Evolutionary conservation across 2,113 vertebrate genomes (phyloP).

Genomic region (Channa maculata): DNA sequence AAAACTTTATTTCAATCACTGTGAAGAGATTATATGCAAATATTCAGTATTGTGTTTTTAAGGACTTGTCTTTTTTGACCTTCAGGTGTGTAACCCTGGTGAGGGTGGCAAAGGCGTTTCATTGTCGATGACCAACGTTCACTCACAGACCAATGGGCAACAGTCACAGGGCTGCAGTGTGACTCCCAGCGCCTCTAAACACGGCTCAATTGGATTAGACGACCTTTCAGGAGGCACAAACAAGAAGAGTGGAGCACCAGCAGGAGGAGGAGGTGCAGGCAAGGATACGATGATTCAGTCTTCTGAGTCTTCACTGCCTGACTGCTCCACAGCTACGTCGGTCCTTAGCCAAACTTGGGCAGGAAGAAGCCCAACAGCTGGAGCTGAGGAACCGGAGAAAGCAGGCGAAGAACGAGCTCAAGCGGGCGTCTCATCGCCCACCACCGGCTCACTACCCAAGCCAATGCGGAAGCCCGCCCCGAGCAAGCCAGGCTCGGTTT

Average conservation of each 20-base stretch:
- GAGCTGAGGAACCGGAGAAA: constrained; percentile 42
- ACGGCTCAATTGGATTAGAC: constrained; percentile 81
- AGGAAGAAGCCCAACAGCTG: constrained; percentile 53
- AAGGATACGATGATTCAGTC: constrained; percentile 79
- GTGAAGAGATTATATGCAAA: no score
- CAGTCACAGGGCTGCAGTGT: constrained; percentile 88
- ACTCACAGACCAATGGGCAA: constrained; percentile 95
- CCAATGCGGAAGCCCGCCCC: constrained; percentile 90
- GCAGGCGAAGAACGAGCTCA: constrained; percentile 40
- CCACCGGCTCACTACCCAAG: constrained; percentile 84
- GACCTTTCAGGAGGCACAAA: constrained; percentile 79
- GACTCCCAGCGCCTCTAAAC: constrained; percentile 90
- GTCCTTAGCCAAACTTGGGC: constrained; percentile 88
- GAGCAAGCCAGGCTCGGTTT: constrained; percentile 72
- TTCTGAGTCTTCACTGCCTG: constrained; percentile 86
- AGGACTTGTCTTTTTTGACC: not conserved
- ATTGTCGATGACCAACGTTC: constrained; percentile 92
- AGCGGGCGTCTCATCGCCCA: constrained; percentile 32
- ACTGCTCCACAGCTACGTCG: constrained; percentile 89
- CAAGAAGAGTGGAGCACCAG: constrained; percentile 75
- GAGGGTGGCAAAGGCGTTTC: constrained; percentile 78
- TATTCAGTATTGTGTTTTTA: no score
- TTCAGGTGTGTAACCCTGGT: constrained; percentile 91
- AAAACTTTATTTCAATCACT: no score
- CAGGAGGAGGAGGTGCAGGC: constrained; percentile 58